phyloP scores from a whole-genome alignment of 2,113 vertebrate species.

The Apodemus speciosus region DNA sequence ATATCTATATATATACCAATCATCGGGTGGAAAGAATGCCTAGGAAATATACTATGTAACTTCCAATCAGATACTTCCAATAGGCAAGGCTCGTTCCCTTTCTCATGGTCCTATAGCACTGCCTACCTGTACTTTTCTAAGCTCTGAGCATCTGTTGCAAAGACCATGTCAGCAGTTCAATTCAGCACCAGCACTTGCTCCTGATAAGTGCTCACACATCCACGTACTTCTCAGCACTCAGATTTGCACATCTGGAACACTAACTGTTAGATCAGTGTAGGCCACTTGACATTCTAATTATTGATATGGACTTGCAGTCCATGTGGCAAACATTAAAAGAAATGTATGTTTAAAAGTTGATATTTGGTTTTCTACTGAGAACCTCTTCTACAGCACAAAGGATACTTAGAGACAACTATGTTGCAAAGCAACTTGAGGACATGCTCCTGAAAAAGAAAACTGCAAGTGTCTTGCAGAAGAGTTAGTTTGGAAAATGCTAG shows the following conservation, averaged over 20 bases:
- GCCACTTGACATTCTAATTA: not conserved
- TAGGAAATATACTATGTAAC: not conserved
- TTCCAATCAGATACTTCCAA: not conserved
- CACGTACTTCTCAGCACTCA: not conserved
- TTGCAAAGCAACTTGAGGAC: constrained; percentile 72
- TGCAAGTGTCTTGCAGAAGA: constrained; percentile 64
- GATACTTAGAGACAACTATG: not conserved
- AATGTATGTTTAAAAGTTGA: not conserved
- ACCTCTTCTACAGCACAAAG: not conserved
- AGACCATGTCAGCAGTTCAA: not conserved
- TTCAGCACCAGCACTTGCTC: not conserved
- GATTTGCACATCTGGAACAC: not conserved
- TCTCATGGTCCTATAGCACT: not conserved
- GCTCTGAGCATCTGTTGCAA: not conserved
- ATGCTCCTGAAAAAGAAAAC: constrained; percentile 61
- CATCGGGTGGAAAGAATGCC: not conserved
- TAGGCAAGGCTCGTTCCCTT: not conserved
- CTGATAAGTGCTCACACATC: not conserved
- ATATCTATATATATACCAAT: not conserved
- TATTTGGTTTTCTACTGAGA: constrained; percentile 1
- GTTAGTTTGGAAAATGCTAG: constrained; percentile 66
- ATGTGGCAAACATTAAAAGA: constrained; percentile 13
- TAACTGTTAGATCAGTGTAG: not conserved
- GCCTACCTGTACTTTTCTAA: not conserved
- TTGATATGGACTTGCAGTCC: not conserved